Conservation (phyloP, 2,888 invertebrate species). For the Epirrhoe alternata region DNA sequence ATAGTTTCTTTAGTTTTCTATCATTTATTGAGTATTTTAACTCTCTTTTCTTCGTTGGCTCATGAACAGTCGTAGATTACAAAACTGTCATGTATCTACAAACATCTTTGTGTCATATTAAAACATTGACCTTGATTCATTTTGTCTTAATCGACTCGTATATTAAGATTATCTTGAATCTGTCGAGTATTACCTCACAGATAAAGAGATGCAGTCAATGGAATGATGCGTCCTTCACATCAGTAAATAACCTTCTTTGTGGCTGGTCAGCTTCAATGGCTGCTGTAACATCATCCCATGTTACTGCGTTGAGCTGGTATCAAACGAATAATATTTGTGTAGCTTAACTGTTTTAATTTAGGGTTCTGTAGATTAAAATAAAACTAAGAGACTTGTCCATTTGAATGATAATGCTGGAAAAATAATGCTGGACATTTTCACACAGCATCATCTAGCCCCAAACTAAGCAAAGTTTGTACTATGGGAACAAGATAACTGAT, state of each 20-base stretch:
- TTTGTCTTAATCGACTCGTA: conserved; percentile 3
- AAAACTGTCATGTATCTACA: neutral
- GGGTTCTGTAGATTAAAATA: conserved; percentile 42
- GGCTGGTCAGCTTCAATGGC: conserved; percentile 40
- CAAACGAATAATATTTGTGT: conserved; percentile 57
- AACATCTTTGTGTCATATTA: neutral
- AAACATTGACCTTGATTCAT: neutral
- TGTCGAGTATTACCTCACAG: conserved; percentile 43
- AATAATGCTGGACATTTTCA: too few relatives aligned
- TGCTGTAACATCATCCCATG: conserved; percentile 49
- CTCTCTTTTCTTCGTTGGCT: too few relatives aligned
- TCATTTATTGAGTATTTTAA: too few relatives aligned
- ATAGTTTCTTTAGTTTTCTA: too few relatives aligned
- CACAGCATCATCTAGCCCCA: too few relatives aligned
- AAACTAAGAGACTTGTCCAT: neutral
- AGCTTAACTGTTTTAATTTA: conserved; percentile 53
- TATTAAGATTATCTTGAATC: conserved; percentile 22
- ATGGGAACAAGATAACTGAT: too few relatives aligned
- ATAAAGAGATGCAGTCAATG: conserved; percentile 46
- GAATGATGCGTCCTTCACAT: conserved; percentile 40
- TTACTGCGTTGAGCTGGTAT: conserved; percentile 57
- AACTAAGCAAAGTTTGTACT: too few relatives aligned
- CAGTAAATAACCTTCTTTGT: conserved; percentile 53
- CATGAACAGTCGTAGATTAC: too few relatives aligned
- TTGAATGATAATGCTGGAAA: too few relatives aligned